A percentile compares a stretch with the other conserved stretches of the same genome.
These are phyloP conservation scores for Ptilonorhynchus violaceus DNA, from an alignment of 2,113 vertebrate species.

Conservation along the genomic window DNA sequence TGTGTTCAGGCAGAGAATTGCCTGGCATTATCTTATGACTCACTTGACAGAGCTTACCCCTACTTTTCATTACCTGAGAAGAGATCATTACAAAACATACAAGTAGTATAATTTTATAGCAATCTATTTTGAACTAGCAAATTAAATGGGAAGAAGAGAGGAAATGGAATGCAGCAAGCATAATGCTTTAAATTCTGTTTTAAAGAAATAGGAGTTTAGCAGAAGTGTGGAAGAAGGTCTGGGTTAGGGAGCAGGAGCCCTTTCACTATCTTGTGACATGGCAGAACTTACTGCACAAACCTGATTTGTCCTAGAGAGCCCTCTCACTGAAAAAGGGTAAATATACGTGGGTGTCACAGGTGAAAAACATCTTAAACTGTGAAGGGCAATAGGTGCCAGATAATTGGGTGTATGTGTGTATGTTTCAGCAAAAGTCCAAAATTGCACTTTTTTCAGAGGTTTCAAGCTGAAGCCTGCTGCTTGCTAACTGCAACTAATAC, in stretches of 20 bases:
- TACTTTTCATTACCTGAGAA: conserved; percentile 64
- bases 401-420: neutral
- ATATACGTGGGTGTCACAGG: neutral
- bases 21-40: conserved; percentile 60
- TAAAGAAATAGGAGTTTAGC: conserved; percentile 8
- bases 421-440: neutral
- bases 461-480: neutral
- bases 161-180: conserved; percentile 37
- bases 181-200: conserved; percentile 32
- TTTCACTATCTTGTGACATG: neutral
- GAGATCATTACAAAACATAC: conserved; percentile 63
- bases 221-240: neutral
- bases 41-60: conserved; percentile 61
- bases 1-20: conserved; percentile 59
- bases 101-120: conserved; percentile 64
- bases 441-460: neutral
- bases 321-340: neutral
- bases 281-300: neutral
- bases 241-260: neutral
- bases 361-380: neutral
- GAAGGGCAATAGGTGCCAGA: neutral
- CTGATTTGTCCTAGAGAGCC: neutral
- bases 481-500: neutral
- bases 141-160: conserved; percentile 44
- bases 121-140: conserved; percentile 58